Percentiles rank a stretch among this genome's conserved stretches.
Evolutionary conservation across 2,888 invertebrate genomes (phyloP).

Genomic region (Lithosia quadra): DNA sequence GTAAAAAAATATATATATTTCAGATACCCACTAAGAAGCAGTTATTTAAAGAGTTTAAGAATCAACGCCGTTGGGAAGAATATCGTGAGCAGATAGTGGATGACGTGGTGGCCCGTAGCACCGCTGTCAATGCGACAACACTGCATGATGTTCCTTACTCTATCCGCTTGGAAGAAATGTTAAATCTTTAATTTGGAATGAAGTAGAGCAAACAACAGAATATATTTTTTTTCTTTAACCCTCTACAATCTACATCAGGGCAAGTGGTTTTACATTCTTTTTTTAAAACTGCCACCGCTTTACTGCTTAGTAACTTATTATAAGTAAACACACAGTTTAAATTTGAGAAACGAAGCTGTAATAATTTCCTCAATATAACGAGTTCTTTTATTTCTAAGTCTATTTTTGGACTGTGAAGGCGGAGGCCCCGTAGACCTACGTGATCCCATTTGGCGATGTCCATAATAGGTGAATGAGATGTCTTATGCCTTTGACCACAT

Average conservation of each 20-base stretch:
- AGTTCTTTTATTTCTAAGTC: background rate
- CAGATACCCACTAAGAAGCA: slow-evolving; percentile 86
- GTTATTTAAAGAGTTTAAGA: slow-evolving; percentile 85
- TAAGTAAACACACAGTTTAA: no score
- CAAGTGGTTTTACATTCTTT: background rate
- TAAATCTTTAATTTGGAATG: slow-evolving; percentile 63
- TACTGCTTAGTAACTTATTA: background rate
- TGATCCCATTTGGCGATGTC: slow-evolving; percentile 5
- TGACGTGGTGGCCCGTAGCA: slow-evolving; percentile 81
- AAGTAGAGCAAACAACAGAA: background rate
- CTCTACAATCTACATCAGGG: background rate
- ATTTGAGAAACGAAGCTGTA: background rate
- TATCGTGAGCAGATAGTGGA: slow-evolving; percentile 83
- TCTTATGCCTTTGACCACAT: background rate
- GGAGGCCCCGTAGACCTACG: slow-evolving; percentile 47
- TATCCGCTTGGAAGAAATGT: slow-evolving; percentile 87
- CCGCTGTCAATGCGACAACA: slow-evolving; percentile 85
- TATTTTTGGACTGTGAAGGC: slow-evolving; percentile 45
- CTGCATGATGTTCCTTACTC: slow-evolving; percentile 89
- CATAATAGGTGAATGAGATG: slow-evolving; percentile 13
- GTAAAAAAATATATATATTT: no score
- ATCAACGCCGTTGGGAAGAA: slow-evolving; percentile 86
- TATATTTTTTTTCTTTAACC: background rate
- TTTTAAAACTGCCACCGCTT: background rate
- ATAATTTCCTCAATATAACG: background rate